These are phyloP conservation scores for Pseudococcus viburni DNA, from an alignment of 2,888 invertebrate genomes.

Conservation along the genomic window DNA sequence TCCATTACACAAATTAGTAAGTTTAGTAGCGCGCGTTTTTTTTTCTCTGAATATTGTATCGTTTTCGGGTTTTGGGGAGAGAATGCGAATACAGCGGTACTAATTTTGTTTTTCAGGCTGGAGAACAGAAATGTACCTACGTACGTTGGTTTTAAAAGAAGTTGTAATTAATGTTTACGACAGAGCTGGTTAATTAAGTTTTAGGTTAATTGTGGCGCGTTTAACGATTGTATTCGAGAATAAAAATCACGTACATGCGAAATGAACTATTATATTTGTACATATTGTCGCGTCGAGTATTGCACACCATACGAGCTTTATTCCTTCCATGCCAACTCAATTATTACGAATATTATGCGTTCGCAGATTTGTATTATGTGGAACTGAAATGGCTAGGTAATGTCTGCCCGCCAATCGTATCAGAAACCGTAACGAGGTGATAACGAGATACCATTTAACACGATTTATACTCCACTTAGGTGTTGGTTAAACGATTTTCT, in stretches of 20 bases:
- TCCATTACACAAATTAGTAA: slow-evolving; percentile 46
- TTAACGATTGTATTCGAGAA: slow-evolving; percentile 49
- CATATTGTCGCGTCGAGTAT: slow-evolving; percentile 25
- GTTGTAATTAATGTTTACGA: slow-evolving; percentile 45
- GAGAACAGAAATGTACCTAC: neutral
- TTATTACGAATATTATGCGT: neutral
- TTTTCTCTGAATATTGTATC: neutral
- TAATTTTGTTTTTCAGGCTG: slow-evolving; percentile 18
- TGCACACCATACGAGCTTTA: slow-evolving; percentile 11
- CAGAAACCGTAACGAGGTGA: slow-evolving; percentile 25
- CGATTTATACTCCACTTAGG: neutral
- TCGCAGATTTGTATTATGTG: slow-evolving; percentile 8
- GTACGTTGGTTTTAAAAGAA: slow-evolving; percentile 14
- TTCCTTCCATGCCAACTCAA: neutral
- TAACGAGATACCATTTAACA: slow-evolving; percentile 46
- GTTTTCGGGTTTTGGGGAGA: neutral
- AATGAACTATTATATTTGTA: slow-evolving; percentile 39
- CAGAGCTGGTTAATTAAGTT: slow-evolving; percentile 50
- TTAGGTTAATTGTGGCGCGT: slow-evolving; percentile 54
- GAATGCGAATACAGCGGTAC: neutral
- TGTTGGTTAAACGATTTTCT: neutral
- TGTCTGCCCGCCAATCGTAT: slow-evolving; percentile 9
- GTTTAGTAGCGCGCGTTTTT: neutral
- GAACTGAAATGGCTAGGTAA: slow-evolving; percentile 9
- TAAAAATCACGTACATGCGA: slow-evolving; percentile 52